Evolutionary conservation across 2,797 vertebrate species (phyloP).

Genomic region (Neosilurus mollespiculum): DNA sequence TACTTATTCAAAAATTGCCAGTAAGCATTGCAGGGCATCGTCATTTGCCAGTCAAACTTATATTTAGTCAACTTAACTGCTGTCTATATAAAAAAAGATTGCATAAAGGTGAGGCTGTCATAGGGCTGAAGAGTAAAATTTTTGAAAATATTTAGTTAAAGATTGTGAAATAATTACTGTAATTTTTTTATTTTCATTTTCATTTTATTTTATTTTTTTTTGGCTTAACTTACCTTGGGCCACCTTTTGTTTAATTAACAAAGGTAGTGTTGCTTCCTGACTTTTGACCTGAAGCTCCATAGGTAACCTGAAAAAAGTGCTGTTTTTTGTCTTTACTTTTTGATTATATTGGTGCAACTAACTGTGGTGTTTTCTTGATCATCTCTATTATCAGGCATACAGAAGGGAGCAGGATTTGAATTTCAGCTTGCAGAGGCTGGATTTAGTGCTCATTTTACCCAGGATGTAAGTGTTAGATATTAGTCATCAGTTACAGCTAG

Average conservation of each 20-base stretch:
- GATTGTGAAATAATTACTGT: too few species aligned
- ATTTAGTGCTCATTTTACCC: constrained; percentile 70
- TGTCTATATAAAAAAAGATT: neutral
- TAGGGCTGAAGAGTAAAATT: neutral
- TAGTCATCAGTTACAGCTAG: neutral
- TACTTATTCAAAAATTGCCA: neutral
- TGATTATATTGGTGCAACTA: neutral
- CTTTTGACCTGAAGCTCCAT: neutral
- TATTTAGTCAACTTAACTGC: neutral
- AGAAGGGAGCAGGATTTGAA: constrained; percentile 67
- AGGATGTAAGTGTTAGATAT: constrained; percentile 62
- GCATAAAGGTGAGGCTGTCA: neutral
- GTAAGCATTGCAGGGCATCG: neutral
- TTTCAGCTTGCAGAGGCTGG: constrained; percentile 75
- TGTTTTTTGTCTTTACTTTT: neutral
- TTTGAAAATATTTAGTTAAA: too few species aligned
- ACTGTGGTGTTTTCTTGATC: neutral
- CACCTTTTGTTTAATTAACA: neutral
- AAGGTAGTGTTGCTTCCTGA: neutral
- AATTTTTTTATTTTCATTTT: too few species aligned
- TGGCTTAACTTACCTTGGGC: too few species aligned
- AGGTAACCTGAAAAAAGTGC: neutral
- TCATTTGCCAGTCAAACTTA: neutral
- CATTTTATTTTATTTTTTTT: too few species aligned
- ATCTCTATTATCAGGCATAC: constrained; percentile 62